Conservation (phyloP, 2,113 vertebrate genomes). For the Uria lomvia region DNA sequence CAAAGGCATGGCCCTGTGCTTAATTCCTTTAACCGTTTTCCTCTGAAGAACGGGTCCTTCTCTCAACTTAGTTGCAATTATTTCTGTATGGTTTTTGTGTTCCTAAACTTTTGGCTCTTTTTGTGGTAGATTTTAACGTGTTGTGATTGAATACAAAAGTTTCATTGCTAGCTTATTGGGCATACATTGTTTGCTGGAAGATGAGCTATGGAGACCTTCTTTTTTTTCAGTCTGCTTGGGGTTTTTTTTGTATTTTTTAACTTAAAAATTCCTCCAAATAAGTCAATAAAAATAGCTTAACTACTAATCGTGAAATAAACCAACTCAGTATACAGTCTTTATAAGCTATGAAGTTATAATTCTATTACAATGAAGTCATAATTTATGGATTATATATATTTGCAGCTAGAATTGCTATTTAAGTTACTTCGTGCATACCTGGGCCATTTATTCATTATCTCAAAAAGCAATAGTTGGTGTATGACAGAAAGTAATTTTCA, state of each 20-base stretch:
- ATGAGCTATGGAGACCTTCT: background rate
- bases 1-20: background rate
- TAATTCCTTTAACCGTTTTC: background rate
- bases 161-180: background rate
- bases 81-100: background rate
- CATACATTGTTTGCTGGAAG: background rate
- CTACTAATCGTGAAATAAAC: background rate
- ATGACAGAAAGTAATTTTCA: background rate
- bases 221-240: background rate
- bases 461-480: background rate
- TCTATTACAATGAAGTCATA: background rate
- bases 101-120: background rate
- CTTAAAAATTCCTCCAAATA: background rate
- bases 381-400: background rate
- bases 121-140: background rate
- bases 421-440: background rate
- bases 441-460: background rate
- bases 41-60: background rate
- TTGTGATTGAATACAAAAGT: background rate
- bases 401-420: background rate
- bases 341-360: background rate
- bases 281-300: background rate
- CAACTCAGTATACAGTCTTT: background rate
- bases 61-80: background rate
- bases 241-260: background rate